Evolutionary conservation across 2,797 vertebrate species (phyloP).

Genomic region (Ispidina picta): DNA sequence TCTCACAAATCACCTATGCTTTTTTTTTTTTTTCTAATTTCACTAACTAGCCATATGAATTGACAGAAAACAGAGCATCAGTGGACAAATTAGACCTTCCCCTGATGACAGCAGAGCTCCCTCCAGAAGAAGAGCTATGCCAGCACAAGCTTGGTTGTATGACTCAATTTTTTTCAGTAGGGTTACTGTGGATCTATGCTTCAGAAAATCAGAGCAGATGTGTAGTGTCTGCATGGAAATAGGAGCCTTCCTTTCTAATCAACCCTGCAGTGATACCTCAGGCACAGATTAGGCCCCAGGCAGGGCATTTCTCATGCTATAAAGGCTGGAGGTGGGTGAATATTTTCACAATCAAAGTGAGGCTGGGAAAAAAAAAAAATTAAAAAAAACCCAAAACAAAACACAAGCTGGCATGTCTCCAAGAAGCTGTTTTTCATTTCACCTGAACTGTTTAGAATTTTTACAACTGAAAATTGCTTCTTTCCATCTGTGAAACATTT

Average conservation of each 20-base stretch:
- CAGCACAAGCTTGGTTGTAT: background rate
- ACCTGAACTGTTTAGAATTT: slow-evolving; percentile 73
- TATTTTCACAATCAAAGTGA: slow-evolving; percentile 65
- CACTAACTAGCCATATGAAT: background rate
- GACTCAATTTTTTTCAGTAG: background rate
- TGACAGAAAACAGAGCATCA: background rate
- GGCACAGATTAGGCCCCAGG: background rate
- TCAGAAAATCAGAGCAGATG: slow-evolving; percentile 43
- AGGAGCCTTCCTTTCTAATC: slow-evolving; percentile 34
- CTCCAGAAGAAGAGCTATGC: background rate
- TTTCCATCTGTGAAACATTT: slow-evolving; percentile 68
- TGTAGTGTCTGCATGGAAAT: slow-evolving; percentile 11
- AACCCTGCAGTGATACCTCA: background rate
- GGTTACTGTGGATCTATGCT: background rate
- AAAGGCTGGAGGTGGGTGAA: slow-evolving; percentile 28
- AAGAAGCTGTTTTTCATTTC: slow-evolving; percentile 71
- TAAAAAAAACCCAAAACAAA: background rate
- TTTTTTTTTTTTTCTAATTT: background rate
- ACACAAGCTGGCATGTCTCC: slow-evolving; percentile 10
- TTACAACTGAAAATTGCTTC: slow-evolving; percentile 63
- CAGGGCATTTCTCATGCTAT: slow-evolving; percentile 45
- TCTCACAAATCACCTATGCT: background rate
- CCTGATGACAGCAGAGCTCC: background rate
- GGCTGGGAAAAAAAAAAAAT: background rate
- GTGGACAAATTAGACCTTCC: background rate